Conservation (phyloP, 2,888 invertebrate species). For the Orchesella flavescens region DNA sequence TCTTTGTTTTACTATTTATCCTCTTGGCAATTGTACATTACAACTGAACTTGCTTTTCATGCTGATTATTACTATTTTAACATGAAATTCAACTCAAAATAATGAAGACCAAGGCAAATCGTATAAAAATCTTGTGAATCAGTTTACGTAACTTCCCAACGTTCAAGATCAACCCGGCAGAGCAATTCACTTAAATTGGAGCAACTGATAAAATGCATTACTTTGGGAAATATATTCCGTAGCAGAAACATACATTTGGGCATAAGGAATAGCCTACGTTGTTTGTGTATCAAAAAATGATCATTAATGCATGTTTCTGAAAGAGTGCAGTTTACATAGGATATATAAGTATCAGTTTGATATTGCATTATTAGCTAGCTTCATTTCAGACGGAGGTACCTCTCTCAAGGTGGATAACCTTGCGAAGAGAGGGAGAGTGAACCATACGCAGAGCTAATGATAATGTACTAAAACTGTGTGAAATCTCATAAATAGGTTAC, state of each 20-base stretch:
- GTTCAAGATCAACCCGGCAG: constrained; percentile 64
- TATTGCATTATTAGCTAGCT: no score
- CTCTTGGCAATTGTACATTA: no score
- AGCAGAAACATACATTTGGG: no score
- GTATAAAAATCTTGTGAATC: constrained; percentile 45
- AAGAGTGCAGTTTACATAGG: neutral
- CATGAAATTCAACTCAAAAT: neutral
- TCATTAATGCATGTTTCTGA: no score
- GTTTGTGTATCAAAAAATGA: no score
- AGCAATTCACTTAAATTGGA: constrained; percentile 4
- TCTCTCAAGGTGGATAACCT: constrained; percentile 53
- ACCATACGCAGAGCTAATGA: constrained; percentile 14
- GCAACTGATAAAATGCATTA: neutral
- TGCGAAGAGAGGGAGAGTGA: constrained; percentile 52
- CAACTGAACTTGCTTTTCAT: no score
- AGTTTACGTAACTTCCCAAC: constrained; percentile 62
- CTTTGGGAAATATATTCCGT: no score
- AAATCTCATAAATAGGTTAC: constrained; percentile 29
- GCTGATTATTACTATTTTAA: no score
- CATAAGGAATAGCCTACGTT: no score
- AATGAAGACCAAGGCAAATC: constrained; percentile 1
- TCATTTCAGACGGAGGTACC: neutral
- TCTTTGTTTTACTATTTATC: no score
- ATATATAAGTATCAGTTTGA: neutral
- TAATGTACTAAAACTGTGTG: constrained; percentile 45